Percentiles rank a stretch among this genome's conserved stretches.
Conservation (phyloP, 2,113 vertebrate genomes). For the Centropus bengalensis region DNA sequence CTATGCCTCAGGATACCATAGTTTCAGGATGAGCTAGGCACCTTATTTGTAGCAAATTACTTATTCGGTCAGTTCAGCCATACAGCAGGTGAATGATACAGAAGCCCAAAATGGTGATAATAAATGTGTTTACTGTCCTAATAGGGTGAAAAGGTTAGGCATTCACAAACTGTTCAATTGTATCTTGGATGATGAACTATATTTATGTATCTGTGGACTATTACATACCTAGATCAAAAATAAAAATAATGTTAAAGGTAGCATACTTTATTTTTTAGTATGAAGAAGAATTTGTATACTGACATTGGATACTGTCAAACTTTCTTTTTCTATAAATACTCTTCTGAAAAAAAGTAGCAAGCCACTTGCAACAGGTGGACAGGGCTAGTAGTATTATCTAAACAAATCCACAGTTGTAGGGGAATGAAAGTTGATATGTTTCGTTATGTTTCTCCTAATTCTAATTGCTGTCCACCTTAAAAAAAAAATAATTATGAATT, state of each 20-base stretch:
- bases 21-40: neutral
- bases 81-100: neutral
- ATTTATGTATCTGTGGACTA: neutral
- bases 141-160: neutral
- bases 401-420: neutral
- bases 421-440: neutral
- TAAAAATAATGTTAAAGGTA: neutral
- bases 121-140: neutral
- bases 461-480: neutral
- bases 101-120: neutral
- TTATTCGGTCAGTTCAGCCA: conserved; percentile 21
- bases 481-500: neutral
- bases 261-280: neutral
- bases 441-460: neutral
- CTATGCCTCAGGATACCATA: neutral
- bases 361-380: neutral
- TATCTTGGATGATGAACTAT: neutral
- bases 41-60: neutral
- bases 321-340: neutral
- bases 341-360: neutral
- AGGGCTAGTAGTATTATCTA: neutral
- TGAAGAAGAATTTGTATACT: neutral
- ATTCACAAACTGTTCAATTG: neutral
- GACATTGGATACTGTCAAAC: neutral
- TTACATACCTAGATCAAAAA: neutral